These are phyloP conservation scores for Tanytarsus gracilentus DNA, from an alignment of 2,888 invertebrate genomes.

Conservation along the genomic window DNA sequence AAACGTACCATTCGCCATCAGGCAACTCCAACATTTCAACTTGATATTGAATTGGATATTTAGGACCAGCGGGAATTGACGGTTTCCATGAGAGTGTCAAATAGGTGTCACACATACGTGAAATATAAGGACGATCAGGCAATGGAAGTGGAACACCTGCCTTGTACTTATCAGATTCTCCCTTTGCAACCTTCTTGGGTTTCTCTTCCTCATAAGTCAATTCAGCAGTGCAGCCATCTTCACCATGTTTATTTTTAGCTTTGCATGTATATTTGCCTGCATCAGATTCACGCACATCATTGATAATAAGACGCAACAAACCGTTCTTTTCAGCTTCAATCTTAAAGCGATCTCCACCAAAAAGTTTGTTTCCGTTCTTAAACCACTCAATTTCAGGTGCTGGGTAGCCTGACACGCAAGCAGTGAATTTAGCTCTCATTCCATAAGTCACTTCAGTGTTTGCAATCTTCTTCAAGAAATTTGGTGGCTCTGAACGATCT, in stretches of 20 bases:
- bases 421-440: slow-evolving; percentile 88
- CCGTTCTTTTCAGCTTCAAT: slow-evolving; percentile 63
- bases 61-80: slow-evolving; percentile 76
- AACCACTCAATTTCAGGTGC: slow-evolving; percentile 84
- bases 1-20: slow-evolving; percentile 86
- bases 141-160: slow-evolving; percentile 80
- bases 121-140: slow-evolving; percentile 83
- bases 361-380: slow-evolving; percentile 67
- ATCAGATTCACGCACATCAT: slow-evolving; percentile 68
- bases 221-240: slow-evolving; percentile 68
- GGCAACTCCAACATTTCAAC: slow-evolving; percentile 88
- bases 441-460: slow-evolving; percentile 79
- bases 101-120: slow-evolving; percentile 81
- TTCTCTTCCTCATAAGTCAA: slow-evolving; percentile 74
- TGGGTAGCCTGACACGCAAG: slow-evolving; percentile 77
- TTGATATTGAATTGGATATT: slow-evolving; percentile 86
- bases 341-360: slow-evolving; percentile 71
- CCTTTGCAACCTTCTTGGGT: slow-evolving; percentile 55
- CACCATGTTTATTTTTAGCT: slow-evolving; percentile 76
- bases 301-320: slow-evolving; percentile 69
- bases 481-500: slow-evolving; percentile 71
- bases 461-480: slow-evolving; percentile 81
- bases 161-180: slow-evolving; percentile 73
- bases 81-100: slow-evolving; percentile 91
- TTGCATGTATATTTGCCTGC: slow-evolving; percentile 76